These are phyloP conservation scores for Polydesmus complanatus DNA, from an alignment of 2,888 invertebrate genomes.

Conservation along the genomic window DNA sequence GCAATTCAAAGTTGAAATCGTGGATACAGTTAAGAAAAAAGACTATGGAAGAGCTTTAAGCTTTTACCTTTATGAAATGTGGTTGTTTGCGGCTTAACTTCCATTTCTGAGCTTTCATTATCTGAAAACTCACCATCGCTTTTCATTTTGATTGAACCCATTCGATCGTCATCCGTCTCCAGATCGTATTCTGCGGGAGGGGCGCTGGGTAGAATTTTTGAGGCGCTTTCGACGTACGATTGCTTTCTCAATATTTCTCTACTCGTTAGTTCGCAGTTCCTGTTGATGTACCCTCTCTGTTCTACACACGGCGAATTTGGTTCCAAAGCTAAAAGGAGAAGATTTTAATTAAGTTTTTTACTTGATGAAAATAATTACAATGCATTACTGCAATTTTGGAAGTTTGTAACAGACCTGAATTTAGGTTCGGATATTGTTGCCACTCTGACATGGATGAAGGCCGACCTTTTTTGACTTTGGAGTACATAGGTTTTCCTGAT, in stretches of 20 bases:
- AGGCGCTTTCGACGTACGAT: slow-evolving; percentile 11
- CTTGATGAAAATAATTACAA: too few species aligned
- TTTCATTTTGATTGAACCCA: not conserved
- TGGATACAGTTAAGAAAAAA: not conserved
- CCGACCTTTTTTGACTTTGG: slow-evolving; percentile 13
- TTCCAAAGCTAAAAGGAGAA: slow-evolving; percentile 6
- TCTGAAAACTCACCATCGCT: not conserved
- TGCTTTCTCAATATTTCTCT: slow-evolving; percentile 13
- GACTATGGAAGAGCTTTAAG: too few species aligned
- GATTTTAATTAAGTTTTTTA: not conserved
- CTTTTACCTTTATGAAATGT: slow-evolving; percentile 13
- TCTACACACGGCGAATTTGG: slow-evolving; percentile 9
- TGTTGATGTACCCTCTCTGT: not conserved
- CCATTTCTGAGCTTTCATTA: slow-evolving; percentile 2
- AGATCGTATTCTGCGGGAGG: slow-evolving; percentile 15
- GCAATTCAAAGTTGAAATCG: not conserved
- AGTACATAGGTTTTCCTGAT: slow-evolving; percentile 1
- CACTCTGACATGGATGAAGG: not conserved
- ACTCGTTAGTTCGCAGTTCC: slow-evolving; percentile 5
- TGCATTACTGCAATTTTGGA: too few species aligned
- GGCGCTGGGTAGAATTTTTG: slow-evolving; percentile 12
- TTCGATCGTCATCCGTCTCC: not conserved
- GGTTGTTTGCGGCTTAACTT: slow-evolving; percentile 1
- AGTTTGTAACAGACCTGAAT: too few species aligned
- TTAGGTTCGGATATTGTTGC: slow-evolving; percentile 11